Percentiles rank a stretch among this genome's conserved stretches.
Conservation (phyloP, 2,113 vertebrate species). For the Bungarus multicinctus region DNA sequence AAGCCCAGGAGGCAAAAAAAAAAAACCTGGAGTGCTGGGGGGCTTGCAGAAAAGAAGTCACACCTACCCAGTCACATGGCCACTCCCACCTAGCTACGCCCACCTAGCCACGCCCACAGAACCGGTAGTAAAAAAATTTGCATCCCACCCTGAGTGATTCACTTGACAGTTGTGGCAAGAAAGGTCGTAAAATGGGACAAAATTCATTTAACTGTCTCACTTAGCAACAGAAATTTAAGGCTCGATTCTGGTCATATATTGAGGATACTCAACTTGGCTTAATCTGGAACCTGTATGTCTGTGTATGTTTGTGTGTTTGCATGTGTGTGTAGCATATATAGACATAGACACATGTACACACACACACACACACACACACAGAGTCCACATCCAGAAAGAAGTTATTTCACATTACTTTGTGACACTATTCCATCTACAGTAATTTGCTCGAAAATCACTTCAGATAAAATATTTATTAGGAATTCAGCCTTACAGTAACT, state of each 20-base stretch:
- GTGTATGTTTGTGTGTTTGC: not conserved
- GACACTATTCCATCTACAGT: not conserved
- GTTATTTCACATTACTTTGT: not conserved
- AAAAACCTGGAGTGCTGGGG: no score
- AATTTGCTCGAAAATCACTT: not conserved
- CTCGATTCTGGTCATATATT: not conserved
- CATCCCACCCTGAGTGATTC: not conserved
- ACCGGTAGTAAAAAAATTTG: no score
- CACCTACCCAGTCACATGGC: no score
- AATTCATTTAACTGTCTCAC: no score
- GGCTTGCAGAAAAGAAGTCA: no score
- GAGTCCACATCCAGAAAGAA: not conserved
- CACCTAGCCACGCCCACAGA: no score
- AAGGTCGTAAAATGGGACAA: not conserved
- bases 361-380: not conserved
- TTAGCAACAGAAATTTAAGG: not conserved
- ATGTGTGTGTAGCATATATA: not conserved
- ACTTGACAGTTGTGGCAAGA: no score
- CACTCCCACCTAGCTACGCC: no score
- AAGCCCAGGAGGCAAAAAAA: no score
- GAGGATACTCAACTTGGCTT: not conserved
- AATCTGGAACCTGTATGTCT: not conserved
- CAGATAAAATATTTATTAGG: not conserved
- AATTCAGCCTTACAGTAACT: not conserved
- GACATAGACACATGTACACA: not conserved